Percentiles rank a stretch among this genome's conserved stretches.
phyloP scores from a whole-genome alignment of 1,140 invertebrate genomes.

The Drosophila ogumai region DNA sequence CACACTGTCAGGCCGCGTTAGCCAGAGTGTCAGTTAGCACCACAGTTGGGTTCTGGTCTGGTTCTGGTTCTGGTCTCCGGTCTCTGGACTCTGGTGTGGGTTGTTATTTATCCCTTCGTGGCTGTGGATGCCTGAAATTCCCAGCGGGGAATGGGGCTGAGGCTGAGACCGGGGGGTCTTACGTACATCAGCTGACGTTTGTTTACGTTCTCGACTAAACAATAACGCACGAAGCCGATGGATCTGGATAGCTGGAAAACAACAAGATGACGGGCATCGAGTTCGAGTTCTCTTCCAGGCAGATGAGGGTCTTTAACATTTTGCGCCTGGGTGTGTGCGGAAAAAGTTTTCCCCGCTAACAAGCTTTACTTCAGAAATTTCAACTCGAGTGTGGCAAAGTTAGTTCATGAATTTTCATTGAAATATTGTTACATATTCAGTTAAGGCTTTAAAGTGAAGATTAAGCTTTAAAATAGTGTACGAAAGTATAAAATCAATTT shows the following conservation, averaged over 20 bases:
- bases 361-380: background rate
- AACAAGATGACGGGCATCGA: constrained; percentile 32
- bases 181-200: constrained; percentile 73
- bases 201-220: constrained; percentile 56
- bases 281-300: constrained; percentile 20
- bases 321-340: background rate
- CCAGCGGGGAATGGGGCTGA: constrained; percentile 3
- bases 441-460: background rate
- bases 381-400: background rate
- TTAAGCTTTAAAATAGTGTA: background rate
- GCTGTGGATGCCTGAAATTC: constrained; percentile 11
- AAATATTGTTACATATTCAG: background rate
- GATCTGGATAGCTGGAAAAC: constrained; percentile 46
- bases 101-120: constrained; percentile 36
- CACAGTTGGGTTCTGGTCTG: constrained; percentile 28
- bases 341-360: constrained; percentile 2
- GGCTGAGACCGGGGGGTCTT: constrained; percentile 18
- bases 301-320: constrained; percentile 9
- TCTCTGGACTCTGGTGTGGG: constrained; percentile 11
- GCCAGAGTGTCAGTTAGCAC: constrained; percentile 58
- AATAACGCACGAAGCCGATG: constrained; percentile 52
- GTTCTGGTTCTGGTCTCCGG: constrained; percentile 3
- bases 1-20: constrained; percentile 59
- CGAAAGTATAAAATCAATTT: no score
- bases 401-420: constrained; percentile 2